Base-by-base conservation (phyloP, 2,797 vertebrate genomes). In the Ctenopoma multispine region DNA sequence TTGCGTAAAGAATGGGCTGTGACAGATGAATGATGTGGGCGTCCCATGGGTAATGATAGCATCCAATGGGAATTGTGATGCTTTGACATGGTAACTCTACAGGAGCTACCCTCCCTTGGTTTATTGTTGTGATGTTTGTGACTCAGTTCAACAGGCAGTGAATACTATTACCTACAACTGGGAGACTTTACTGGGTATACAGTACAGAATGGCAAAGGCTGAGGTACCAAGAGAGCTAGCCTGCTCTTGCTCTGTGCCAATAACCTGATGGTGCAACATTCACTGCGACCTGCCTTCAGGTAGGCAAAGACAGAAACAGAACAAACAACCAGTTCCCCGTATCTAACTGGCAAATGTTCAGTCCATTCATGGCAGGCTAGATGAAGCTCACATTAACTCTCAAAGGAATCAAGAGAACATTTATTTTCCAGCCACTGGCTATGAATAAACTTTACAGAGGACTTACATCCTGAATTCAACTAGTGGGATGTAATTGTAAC, bases 1-100 rank as follows among this genome's bases (percentile, higher is more conserved):
- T 77, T 68, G 66, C 73, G 64, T 85, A 80, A 76, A 85, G 85
- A 86, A 90, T 82, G 75, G 82, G 78, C 93, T 82, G 83, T 88
- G 89, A 89, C 87, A 90, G 85, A 85, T 86, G 90, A 89, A 83
- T n/a, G 44, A 14, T 34, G 9, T 5, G 1, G 12, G 21, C 13
- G 1, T 20, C 31, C 31, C 5, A 5, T 47, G 44, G 44, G 44
- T 17, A 21, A 21, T 47, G 7, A 11, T 18, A 3, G 10, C 2
- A 5, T n/a, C 27, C 27, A 1, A 7, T 14, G 38, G 38, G 11
- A 40, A 38, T 38, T 5, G 12, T 31, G 7, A 11, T 2, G 5
- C 36, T 13, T 6, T 12, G 10, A 29, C 6, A 5, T 47, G 44
- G 44, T 21, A 21, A 47, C n/a, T 20, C n/a, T 3, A 1, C 20